A percentile compares a stretch with the other conserved stretches of the same genome.
phyloP scores from a whole-genome alignment of 2,797 vertebrate genomes.

The Helarctos malayanus region DNA sequence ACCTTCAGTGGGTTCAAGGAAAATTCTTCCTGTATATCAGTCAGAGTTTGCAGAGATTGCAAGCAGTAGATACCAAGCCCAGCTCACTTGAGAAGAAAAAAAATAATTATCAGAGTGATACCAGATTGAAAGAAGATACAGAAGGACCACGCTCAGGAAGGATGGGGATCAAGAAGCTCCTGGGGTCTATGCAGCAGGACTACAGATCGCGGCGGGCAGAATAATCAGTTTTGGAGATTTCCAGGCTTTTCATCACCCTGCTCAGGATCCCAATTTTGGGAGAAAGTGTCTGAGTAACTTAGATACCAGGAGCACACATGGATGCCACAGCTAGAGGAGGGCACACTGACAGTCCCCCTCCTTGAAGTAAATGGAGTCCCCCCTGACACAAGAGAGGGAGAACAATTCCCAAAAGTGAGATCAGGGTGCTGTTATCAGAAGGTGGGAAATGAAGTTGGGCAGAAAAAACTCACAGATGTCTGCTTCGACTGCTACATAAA shows the following conservation, averaged over 20 bases:
- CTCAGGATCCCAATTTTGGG: neutral
- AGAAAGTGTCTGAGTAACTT: neutral
- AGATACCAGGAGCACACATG: neutral
- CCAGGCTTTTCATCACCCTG: neutral
- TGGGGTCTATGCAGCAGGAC: neutral
- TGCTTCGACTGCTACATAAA: neutral
- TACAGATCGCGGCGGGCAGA: accelerated
- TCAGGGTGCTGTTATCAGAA: neutral
- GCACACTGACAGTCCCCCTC: neutral
- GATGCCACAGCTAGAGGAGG: neutral
- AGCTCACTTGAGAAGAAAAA: neutral
- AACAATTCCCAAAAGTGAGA: neutral
- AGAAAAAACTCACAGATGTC: neutral
- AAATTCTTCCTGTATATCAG: neutral
- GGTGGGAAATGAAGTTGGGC: neutral
- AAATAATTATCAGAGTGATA: no score
- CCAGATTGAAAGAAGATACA: neutral
- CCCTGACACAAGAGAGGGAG: neutral
- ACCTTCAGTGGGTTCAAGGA: neutral
- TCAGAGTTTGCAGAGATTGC: neutral
- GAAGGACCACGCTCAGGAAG: neutral
- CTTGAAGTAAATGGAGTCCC: neutral
- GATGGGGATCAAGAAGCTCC: neutral
- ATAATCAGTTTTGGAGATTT: neutral
- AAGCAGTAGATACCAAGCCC: neutral